Base-by-base conservation (phyloP, 2,888 invertebrate genomes). In the Morpho achilles region DNA sequence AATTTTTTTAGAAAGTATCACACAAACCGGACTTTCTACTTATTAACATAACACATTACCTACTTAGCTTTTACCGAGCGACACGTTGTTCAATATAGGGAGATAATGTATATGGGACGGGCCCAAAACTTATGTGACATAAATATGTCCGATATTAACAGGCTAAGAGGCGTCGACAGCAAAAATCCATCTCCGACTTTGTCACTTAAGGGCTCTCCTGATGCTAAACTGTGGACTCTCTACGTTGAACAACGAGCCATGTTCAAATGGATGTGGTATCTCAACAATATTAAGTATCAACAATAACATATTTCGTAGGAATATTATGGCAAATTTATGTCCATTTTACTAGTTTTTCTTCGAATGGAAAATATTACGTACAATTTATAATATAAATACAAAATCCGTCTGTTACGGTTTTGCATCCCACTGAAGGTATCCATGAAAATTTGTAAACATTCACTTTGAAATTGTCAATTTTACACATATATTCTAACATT, bases 171-270 rank as follows among this genome's bases (percentile, higher is more conserved):
- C 59, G 77, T 75, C 68, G 75, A 90, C 89, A 90, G 81, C 89
- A 90, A 90, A 90, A 90, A 90, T 90, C 89, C 89, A 90, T 90
- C 88, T 84, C 77, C 66, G 83, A 87, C 81, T 87, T 63, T 84
- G 82, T 77, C 87, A 78, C 87, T 85, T 88, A 82, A 88, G 87
- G 88, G 89, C 82, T 79, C 83, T 86, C 74, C 63, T 63, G 86
- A 74, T 72, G 63, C 71, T 74, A 74, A 76, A 78, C 78, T 67
- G 69, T 63, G 75, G 70, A 74, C 69, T 71, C 69, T 69, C 68
- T 70, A 70, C 71, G 48, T 70, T 66, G 68, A 68, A 67, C 69
- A 58, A 10, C 9, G 76, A 76, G 65, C 49, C 70, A 58, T 45
- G 67, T 76, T 73, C 8, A 62, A 47, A 45, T 60, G 60, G 58